Base-by-base conservation (phyloP, 2,888 invertebrate species). In the Chesias legatella region DNA sequence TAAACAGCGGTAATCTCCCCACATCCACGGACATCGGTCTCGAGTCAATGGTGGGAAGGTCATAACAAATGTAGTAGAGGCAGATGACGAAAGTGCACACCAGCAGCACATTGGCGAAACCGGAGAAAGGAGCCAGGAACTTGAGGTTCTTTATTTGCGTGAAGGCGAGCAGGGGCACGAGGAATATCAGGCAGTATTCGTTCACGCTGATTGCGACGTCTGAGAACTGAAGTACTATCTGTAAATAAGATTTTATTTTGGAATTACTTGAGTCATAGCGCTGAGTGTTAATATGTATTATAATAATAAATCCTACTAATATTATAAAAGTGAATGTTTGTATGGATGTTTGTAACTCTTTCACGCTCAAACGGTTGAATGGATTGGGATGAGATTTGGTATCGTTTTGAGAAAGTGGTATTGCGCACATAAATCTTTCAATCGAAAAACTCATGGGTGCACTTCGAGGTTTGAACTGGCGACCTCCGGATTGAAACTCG, bases 101-200 rank as follows among this genome's bases (percentile, higher is more conserved):
- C 70, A 97, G 92, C 17, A 95, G 91, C 7, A 94, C 47, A 67
- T 98, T 98, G 25, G 98, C 98, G 29, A 96, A 80, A 42, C 94
- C 91, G 0, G 98, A 98, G 71, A 97, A 95, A 0, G 97, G 96
- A 1, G 98, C 95, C 44, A 98, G 80, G 63, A 92, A 93, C 66
- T 94, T 95, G 0, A 98, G 89, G 59, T 94, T 92, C 53, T 95
- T 90, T 50, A 96, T 92, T 57, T 89, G 88, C 1, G 86, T 86
- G 49, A 88, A 81, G 26, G 76, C 17, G 0, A 88, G 58, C 6
- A 89, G 69, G 0, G 88, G 88, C 0, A 79, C 61, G 22, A 84
- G 48, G 48, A 86, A 79, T 58, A 85, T 81, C 0, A 79, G 63
- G 52, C 73, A 88, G 56, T 86, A 89, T 59, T 73, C 68, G 0